Conservation (phyloP, 1,140 invertebrate genomes). For the fruit fly (Drosophila melanogaster) region DNA sequence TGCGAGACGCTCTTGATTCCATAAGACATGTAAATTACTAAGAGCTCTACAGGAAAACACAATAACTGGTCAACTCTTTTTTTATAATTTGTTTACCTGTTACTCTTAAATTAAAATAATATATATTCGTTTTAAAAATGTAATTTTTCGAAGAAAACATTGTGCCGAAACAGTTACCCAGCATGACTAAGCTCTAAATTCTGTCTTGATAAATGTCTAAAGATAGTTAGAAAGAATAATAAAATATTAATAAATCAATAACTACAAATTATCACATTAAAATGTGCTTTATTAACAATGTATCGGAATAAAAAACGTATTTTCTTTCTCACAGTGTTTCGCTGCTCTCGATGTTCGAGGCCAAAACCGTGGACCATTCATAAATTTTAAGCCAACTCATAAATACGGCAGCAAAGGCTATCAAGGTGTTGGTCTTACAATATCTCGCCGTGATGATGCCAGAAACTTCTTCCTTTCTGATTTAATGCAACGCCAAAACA, state of each 20-base stretch:
- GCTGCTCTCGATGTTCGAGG: constrained; percentile 29
- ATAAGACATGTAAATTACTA: constrained; percentile 82
- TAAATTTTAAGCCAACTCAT: constrained; percentile 67
- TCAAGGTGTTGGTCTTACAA: constrained; percentile 72
- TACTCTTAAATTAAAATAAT: not conserved
- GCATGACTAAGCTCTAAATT: too few relatives aligned
- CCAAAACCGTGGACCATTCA: constrained; percentile 59
- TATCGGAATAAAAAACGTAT: too few relatives aligned
- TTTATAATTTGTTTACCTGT: not conserved
- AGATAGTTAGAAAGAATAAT: too few relatives aligned
- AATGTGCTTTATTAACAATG: too few relatives aligned
- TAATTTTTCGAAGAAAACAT: too few relatives aligned
- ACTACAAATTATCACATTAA: too few relatives aligned
- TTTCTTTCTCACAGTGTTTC: not conserved
- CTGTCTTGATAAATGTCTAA: too few relatives aligned
- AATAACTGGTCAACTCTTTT: constrained; percentile 62
- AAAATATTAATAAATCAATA: too few relatives aligned
- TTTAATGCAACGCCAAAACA: constrained; percentile 81
- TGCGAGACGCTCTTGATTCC: constrained; percentile 35
- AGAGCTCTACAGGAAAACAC: constrained; percentile 29
- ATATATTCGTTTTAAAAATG: too few relatives aligned
- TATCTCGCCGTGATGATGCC: constrained; percentile 54
- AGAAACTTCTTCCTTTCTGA: constrained; percentile 27
- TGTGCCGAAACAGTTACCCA: too few relatives aligned
- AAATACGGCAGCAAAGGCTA: constrained; percentile 37